phyloP scores from a whole-genome alignment of 2,888 invertebrate species.

The Lymantria dispar region DNA sequence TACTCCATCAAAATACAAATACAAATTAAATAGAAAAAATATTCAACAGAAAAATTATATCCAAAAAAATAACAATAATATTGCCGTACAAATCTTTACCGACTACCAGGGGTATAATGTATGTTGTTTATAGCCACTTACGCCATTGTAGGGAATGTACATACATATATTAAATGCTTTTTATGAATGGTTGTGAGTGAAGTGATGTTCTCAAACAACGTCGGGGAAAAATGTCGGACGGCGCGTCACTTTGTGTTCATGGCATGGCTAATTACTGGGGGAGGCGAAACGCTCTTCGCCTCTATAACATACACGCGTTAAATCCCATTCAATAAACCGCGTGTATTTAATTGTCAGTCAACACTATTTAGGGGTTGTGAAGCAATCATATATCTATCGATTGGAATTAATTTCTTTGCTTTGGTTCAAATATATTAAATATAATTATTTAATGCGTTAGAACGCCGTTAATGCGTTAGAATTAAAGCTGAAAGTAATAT shows the following conservation, averaged over 20 bases:
- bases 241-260: constrained; percentile 27
- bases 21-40: neutral
- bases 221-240: constrained; percentile 34
- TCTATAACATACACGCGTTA: constrained; percentile 7
- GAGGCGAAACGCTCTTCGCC: constrained; percentile 23
- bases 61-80: constrained; percentile 4
- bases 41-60: neutral
- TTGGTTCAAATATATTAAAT: no score
- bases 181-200: constrained; percentile 31
- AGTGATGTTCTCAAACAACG: constrained; percentile 44
- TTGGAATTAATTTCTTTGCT: neutral
- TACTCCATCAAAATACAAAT: no score
- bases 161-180: constrained; percentile 19
- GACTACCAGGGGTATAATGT: constrained; percentile 6
- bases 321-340: constrained; percentile 14
- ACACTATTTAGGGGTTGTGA: constrained; percentile 6
- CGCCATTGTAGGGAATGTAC: constrained; percentile 12
- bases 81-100: constrained; percentile 5
- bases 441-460: no score
- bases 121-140: constrained; percentile 28
- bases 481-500: no score
- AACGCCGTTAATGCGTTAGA: no score
- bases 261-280: constrained; percentile 49
- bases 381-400: neutral
- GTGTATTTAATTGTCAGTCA: constrained; percentile 22